Percentiles rank a stretch among this genome's conserved stretches.
phyloP scores from a whole-genome alignment of 2,888 invertebrate genomes.

The Drosophila nr. perissopoda region DNA sequence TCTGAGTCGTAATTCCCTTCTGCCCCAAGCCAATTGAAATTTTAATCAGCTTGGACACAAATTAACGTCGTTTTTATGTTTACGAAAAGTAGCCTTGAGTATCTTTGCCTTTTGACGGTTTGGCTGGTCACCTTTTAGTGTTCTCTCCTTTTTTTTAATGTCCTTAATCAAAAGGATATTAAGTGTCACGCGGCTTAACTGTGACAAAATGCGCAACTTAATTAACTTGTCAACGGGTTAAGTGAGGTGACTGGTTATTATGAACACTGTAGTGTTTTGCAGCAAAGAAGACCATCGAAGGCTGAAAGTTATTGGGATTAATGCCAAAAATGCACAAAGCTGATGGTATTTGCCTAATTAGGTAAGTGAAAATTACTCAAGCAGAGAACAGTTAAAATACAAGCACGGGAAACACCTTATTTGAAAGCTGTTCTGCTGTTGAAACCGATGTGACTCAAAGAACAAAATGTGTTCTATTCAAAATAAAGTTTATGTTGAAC shows the following conservation, averaged over 20 bases:
- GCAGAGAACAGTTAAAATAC: background rate
- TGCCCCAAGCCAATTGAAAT: constrained; percentile 64
- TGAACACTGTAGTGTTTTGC: constrained; percentile 14
- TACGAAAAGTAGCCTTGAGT: constrained; percentile 52
- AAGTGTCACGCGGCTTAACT: constrained; percentile 64
- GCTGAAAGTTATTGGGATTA: constrained; percentile 1
- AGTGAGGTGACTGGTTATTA: constrained; percentile 47
- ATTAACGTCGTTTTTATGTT: constrained; percentile 65
- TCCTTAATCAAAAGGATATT: constrained; percentile 53
- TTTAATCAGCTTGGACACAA: constrained; percentile 77
- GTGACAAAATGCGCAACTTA: constrained; percentile 73
- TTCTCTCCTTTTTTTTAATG: constrained; percentile 17
- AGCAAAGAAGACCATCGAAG: constrained; percentile 14
- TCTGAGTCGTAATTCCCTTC: constrained; percentile 1
- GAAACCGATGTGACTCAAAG: background rate
- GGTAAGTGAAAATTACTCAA: background rate
- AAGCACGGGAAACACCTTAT: background rate
- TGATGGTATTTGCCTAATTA: constrained; percentile 7
- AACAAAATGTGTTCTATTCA: no score
- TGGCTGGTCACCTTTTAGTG: constrained; percentile 9
- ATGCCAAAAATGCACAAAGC: background rate
- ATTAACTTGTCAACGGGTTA: constrained; percentile 76
- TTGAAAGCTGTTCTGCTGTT: background rate
- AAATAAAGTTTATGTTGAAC: no score
- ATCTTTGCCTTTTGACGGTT: constrained; percentile 25